Evolutionary conservation across 2,113 vertebrate species (phyloP).

Genomic region (Dasyurus viverrinus): DNA sequence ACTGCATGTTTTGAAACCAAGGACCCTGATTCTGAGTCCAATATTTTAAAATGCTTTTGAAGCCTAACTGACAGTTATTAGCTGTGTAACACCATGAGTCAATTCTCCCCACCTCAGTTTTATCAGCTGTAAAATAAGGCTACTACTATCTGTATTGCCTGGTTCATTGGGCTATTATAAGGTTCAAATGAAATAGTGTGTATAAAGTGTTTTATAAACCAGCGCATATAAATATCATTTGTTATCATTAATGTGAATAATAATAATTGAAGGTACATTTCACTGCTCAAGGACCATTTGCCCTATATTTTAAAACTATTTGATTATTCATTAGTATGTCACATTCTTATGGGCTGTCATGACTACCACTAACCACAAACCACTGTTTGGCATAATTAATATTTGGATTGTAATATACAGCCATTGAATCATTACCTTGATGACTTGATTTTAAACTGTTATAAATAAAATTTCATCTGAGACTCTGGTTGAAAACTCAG

Average conservation of each 20-base stretch:
- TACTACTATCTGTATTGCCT: not conserved
- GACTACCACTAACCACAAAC: not conserved
- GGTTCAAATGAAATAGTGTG: not conserved
- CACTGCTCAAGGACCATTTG: slow-evolving; percentile 10
- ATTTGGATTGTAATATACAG: slow-evolving; percentile 8
- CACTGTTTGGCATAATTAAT: not conserved
- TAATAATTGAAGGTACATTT: not conserved
- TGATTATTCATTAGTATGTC: not conserved
- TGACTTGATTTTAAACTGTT: not conserved
- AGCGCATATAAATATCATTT: not conserved
- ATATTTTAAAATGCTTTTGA: not conserved
- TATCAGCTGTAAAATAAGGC: not conserved
- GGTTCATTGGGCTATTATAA: not conserved
- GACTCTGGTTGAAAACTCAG: slow-evolving; percentile 23
- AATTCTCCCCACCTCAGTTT: not conserved
- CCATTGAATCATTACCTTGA: slow-evolving; percentile 29
- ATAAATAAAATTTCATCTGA: not conserved
- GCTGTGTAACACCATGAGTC: not conserved
- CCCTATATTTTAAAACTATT: slow-evolving; percentile 8
- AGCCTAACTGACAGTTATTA: not conserved
- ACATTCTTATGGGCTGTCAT: not conserved
- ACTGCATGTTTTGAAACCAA: not conserved
- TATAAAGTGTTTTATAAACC: not conserved
- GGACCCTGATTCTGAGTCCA: not conserved
- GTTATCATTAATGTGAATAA: not conserved